phyloP scores from a whole-genome alignment of 2,113 vertebrate genomes.

The Apaloderma vittatum region DNA sequence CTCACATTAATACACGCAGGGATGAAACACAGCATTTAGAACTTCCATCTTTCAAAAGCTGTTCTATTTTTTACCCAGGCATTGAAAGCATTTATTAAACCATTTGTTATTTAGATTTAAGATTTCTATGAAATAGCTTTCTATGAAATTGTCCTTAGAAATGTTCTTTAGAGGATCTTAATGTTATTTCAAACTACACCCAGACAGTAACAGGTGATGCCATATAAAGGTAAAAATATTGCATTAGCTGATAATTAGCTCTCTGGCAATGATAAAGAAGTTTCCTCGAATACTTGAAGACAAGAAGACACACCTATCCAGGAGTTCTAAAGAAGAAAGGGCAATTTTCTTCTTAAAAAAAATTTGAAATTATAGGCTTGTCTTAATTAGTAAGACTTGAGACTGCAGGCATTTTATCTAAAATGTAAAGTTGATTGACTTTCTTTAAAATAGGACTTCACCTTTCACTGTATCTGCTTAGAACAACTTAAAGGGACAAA shows the following conservation, averaged over 20 bases:
- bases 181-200: neutral
- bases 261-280: neutral
- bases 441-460: neutral
- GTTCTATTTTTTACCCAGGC: neutral
- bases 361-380: neutral
- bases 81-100: neutral
- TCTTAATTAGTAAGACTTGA: neutral
- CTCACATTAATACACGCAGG: neutral
- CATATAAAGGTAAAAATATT: neutral
- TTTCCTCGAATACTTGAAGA: neutral
- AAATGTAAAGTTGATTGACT: neutral
- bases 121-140: neutral
- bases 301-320: neutral
- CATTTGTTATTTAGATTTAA: constrained; percentile 10
- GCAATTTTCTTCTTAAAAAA: neutral
- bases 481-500: neutral
- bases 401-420: neutral
- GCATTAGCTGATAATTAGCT: neutral
- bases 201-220: neutral
- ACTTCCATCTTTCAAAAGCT: neutral
- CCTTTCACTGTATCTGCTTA: neutral
- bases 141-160: neutral
- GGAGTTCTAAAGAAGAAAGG: neutral
- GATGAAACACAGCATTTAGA: neutral
- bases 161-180: neutral